phyloP scores from a whole-genome alignment of 92 coral and sea anemone species.

The Epizoanthus ramosus region DNA sequence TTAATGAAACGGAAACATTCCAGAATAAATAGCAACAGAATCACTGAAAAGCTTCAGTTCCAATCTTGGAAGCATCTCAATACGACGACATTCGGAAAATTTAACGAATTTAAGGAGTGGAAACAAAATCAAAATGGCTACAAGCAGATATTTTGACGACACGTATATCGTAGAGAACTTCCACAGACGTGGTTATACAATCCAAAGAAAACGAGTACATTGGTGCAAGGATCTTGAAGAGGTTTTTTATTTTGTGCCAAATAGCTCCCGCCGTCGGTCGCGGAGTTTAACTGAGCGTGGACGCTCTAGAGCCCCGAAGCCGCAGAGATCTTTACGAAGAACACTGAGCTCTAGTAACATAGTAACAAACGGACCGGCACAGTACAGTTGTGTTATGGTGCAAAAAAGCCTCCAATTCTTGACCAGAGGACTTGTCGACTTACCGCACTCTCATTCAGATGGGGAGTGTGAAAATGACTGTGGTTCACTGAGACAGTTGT shows the following conservation, averaged over 20 bases:
- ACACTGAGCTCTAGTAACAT: conserved; percentile 24
- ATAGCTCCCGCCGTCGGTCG: conserved; percentile 29
- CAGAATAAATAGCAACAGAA: conserved; percentile 27
- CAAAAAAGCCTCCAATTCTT: conserved; percentile 63
- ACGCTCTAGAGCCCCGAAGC: conserved; percentile 36
- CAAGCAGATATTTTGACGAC: conserved; percentile 28
- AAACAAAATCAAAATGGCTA: conserved; percentile 1
- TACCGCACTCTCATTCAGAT: conserved; percentile 33
- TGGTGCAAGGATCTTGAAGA: conserved; percentile 69
- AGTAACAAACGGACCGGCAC: conserved; percentile 49
- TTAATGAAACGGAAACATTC: conserved; percentile 9
- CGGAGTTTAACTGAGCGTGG: conserved; percentile 49
- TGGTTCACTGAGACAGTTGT: conserved; percentile 56
- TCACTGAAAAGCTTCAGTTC: conserved; percentile 13
- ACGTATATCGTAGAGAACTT: conserved; percentile 5
- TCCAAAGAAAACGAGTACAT: conserved; percentile 60
- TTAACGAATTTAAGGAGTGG: neutral
- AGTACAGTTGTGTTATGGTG: conserved; percentile 62
- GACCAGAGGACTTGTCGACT: conserved; percentile 52
- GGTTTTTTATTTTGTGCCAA: conserved; percentile 61
- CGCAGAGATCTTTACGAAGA: conserved; percentile 42
- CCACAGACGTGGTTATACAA: neutral
- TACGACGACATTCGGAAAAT: neutral
- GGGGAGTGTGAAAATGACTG: conserved; percentile 50
- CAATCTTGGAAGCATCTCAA: neutral